These are phyloP conservation scores for Cataglyphis livida DNA, from an alignment of 2,888 invertebrate species.

Conservation along the genomic window DNA sequence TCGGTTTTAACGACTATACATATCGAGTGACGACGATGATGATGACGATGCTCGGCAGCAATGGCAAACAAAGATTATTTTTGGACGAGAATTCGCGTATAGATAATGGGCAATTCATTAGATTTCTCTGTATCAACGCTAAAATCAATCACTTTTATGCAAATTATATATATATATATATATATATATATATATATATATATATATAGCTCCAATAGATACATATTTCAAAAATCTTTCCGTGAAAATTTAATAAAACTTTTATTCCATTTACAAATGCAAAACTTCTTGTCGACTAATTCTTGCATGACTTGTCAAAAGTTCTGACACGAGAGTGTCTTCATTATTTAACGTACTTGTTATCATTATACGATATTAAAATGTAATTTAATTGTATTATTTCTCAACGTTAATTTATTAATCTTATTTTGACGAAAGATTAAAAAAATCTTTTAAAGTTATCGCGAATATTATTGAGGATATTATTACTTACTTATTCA, in stretches of 20 bases:
- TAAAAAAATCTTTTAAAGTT: neutral
- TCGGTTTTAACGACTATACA: constrained; percentile 53
- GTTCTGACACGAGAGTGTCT: neutral
- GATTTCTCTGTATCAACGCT: constrained; percentile 38
- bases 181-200: too few species aligned
- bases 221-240: neutral
- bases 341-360: neutral
- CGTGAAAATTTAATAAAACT: neutral
- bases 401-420: neutral
- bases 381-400: neutral
- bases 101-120: constrained; percentile 60
- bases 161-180: too few species aligned
- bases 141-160: constrained; percentile 41
- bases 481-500: constrained; percentile 13
- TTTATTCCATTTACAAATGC: constrained; percentile 9
- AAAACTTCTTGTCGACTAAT: neutral
- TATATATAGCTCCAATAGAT: constrained; percentile 12
- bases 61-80: constrained; percentile 66
- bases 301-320: neutral
- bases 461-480: neutral
- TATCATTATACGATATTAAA: neutral
- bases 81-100: constrained; percentile 56
- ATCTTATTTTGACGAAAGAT: neutral
- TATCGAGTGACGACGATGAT: constrained; percentile 38
- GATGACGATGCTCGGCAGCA: constrained; percentile 39